phyloP scores from a whole-genome alignment of 1,140 invertebrate species.

The Carcinoscorpius rotundicauda region DNA sequence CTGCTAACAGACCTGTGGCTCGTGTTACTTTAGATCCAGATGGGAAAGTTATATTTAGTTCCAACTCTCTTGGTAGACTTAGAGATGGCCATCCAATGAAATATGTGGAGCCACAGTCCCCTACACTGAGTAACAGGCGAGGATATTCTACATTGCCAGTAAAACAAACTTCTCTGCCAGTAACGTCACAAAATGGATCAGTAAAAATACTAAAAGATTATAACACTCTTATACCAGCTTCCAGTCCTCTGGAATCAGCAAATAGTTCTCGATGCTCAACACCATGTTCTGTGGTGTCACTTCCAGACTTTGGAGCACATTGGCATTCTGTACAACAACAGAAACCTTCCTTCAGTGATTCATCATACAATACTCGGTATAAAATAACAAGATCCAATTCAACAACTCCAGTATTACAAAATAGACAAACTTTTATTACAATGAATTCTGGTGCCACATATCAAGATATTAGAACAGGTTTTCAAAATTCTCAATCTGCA shows the following conservation, averaged over 20 bases:
- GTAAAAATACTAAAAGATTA: neutral
- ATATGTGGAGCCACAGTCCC: slow-evolving; percentile 9
- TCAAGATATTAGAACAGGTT: too few species aligned
- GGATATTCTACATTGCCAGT: slow-evolving; percentile 20
- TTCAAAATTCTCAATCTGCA: too few species aligned
- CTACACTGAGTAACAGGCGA: slow-evolving; percentile 16
- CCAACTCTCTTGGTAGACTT: slow-evolving; percentile 69
- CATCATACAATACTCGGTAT: too few species aligned
- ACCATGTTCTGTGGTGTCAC: too few species aligned
- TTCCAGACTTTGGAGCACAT: too few species aligned
- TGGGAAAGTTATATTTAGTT: slow-evolving; percentile 78
- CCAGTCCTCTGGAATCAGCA: slow-evolving; percentile 6
- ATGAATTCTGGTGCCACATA: too few species aligned
- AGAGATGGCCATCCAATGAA: slow-evolving; percentile 53
- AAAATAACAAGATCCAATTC: too few species aligned
- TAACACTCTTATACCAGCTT: neutral
- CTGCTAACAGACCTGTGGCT: slow-evolving; percentile 47
- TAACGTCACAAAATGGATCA: slow-evolving; percentile 2
- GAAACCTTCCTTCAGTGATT: too few species aligned
- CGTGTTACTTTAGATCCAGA: slow-evolving; percentile 73
- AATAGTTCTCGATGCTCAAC: too few species aligned
- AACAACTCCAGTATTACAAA: too few species aligned
- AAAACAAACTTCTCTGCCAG: slow-evolving; percentile 7
- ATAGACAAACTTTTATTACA: too few species aligned
- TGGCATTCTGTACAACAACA: too few species aligned